Base-by-base conservation (phyloP, 1,140 invertebrate genomes). In the Drosophila auraria region DNA sequence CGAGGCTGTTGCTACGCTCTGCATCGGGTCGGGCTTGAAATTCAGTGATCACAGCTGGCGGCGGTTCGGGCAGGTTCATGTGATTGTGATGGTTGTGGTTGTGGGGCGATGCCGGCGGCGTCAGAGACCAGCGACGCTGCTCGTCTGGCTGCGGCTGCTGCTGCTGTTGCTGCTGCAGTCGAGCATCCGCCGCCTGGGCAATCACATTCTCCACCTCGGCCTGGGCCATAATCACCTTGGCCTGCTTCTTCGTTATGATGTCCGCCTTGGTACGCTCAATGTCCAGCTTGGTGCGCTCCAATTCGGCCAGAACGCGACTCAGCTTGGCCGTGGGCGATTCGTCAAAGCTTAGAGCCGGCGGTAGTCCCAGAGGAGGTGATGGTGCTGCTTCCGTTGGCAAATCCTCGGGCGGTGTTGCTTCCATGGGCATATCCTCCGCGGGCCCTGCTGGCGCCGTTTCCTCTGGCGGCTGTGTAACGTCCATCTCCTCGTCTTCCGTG, bases 241-340 rank as follows among this genome's bases (percentile, higher is more conserved):
- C 40, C 12, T 82, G 69, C 50, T 79, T 82, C 38, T 91, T 91
- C 1, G 65, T 62, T 25, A 65, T 71, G 5, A 80, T 82, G 30
- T 83, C 62, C 0, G 86, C 83, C 61, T 81, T 92, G 30, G 89
- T 91, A 8, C 82, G 84, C 51, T 82, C 51, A 40, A 92, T 92
- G 40, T 92, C 82, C 54, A 80, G 45, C 63, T 92, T 87, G 8
- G 91, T 92, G 49, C 87, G 91, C 57, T 92, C 91, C 45, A 91
- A 77, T 70, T 92, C 91, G 6, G 86, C 83, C 27, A 91, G 47
- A 11, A 91, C 76, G 7, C 66, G 65, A 14, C 49, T 80, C 7
- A 92, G 30, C 25, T 82, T 87, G 3, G 66, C 42, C 23, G 72
- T 57, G 3, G 78, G 44, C 33, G 78, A 78, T 12, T 90, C 78